Percentiles rank a stretch among this genome's conserved stretches.
Evolutionary conservation across 2,888 invertebrate genomes (phyloP).

Genomic region (Pristionchus maxplancki): DNA sequence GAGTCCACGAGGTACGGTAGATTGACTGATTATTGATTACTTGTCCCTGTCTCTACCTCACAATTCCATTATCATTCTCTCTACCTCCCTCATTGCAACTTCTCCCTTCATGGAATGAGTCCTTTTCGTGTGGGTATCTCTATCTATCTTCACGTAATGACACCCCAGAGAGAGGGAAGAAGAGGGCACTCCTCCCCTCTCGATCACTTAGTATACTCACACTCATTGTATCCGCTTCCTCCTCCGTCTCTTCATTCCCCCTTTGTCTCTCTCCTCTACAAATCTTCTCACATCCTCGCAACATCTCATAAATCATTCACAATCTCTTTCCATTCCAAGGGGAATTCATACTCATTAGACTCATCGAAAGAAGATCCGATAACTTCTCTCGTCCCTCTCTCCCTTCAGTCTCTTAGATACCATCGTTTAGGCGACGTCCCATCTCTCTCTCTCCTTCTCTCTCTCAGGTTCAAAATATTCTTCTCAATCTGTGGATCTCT

Average conservation of each 20-base stretch:
- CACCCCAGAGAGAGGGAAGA: slow-evolving; percentile 18
- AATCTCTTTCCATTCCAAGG: background rate
- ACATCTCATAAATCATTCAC: slow-evolving; percentile 9
- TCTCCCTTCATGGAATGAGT: slow-evolving; percentile 14
- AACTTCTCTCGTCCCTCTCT: background rate
- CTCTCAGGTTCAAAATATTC: slow-evolving; percentile 9
- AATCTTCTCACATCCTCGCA: slow-evolving; percentile 34
- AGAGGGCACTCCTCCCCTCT: slow-evolving; percentile 16
- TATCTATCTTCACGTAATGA: slow-evolving; percentile 29
- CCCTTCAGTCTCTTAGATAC: slow-evolving; percentile 37
- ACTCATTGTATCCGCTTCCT: background rate
- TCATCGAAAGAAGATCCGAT: slow-evolving; percentile 7
- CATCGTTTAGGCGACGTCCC: background rate
- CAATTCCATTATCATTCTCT: background rate
- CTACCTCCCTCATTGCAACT: background rate
- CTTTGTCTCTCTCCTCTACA: slow-evolving; percentile 29
- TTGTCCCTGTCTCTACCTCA: background rate
- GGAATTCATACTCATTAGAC: slow-evolving; percentile 17
- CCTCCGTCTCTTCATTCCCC: background rate
- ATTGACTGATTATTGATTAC: slow-evolving; percentile 29
- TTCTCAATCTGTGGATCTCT: background rate
- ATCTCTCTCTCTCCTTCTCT: background rate
- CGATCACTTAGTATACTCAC: slow-evolving; percentile 47
- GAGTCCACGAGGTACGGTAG: slow-evolving; percentile 45
- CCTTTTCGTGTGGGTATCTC: background rate